Percentiles rank a stretch among this genome's conserved stretches.
Evolutionary conservation across 2,888 invertebrate species (phyloP).

Genomic region (Spisula subtruncata): DNA sequence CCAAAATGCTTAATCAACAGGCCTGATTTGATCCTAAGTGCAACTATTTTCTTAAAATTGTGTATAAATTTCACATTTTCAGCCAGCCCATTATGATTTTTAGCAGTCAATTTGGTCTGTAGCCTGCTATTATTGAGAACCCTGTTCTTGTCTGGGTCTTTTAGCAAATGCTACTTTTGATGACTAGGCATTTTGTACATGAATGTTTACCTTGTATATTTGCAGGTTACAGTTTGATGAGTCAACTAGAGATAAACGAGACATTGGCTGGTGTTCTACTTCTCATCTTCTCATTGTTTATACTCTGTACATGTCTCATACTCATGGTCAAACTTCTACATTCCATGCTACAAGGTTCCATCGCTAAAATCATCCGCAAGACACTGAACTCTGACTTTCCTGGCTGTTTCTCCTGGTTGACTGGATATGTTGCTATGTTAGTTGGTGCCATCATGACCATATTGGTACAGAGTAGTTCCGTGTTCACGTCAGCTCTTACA

Average conservation of each 20-base stretch:
- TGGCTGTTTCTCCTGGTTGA: slow-evolving; percentile 79
- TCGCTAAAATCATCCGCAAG: slow-evolving; percentile 81
- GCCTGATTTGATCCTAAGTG: too few species aligned
- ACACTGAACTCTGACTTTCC: slow-evolving; percentile 84
- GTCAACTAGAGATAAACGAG: slow-evolving; percentile 77
- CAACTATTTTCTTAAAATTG: too few species aligned
- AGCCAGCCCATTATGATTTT: too few species aligned
- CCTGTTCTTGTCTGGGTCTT: too few species aligned
- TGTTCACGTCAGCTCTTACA: slow-evolving; percentile 85
- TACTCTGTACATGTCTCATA: slow-evolving; percentile 81
- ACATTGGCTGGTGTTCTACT: slow-evolving; percentile 79
- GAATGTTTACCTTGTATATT: not conserved
- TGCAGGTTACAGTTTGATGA: slow-evolving; percentile 77
- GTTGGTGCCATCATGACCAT: slow-evolving; percentile 83
- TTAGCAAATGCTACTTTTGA: too few species aligned
- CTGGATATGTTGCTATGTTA: slow-evolving; percentile 83
- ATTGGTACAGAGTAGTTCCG: slow-evolving; percentile 85
- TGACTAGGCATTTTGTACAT: too few species aligned
- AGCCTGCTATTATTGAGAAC: too few species aligned
- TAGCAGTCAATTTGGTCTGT: too few species aligned
- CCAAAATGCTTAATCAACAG: too few species aligned
- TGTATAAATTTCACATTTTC: too few species aligned
- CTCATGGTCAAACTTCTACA: slow-evolving; percentile 84
- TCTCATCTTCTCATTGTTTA: slow-evolving; percentile 77
- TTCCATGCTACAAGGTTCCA: slow-evolving; percentile 80